A percentile compares a stretch with the other conserved stretches of the same genome.
Evolutionary conservation across 2,113 vertebrate species (phyloP).

Genomic region (Ptilorrhoa leucosticta): DNA sequence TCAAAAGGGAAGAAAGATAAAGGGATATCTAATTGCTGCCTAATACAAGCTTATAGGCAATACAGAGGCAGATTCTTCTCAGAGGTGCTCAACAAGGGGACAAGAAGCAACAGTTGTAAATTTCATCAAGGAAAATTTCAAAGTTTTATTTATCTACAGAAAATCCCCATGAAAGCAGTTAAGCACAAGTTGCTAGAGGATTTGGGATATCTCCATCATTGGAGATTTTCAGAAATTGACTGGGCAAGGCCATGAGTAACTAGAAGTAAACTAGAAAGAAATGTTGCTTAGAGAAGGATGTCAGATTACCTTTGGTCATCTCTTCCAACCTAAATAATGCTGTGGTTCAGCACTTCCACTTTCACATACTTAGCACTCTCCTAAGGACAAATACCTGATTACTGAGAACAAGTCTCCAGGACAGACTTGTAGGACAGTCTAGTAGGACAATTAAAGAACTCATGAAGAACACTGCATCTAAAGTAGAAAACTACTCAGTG

Average conservation of each 20-base stretch:
- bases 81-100: not conserved
- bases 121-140: not conserved
- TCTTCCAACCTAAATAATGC: not conserved
- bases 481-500: not conserved
- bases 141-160: not conserved
- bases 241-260: not conserved
- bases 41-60: not conserved
- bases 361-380: accelerated
- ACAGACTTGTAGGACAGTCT: no score
- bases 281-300: not conserved
- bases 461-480: not conserved
- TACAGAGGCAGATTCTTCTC: not conserved
- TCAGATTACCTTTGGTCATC: not conserved
- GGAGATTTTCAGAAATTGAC: not conserved
- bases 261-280: not conserved
- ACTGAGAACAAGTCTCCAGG: not conserved
- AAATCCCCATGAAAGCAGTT: not conserved
- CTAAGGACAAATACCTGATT: not conserved
- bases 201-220: not conserved
- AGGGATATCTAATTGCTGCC: not conserved
- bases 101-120: not conserved
- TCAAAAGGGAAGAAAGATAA: not conserved
- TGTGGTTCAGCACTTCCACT: not conserved
- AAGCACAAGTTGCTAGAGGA: not conserved
- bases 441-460: not conserved